Evolutionary conservation across 2,888 invertebrate genomes (phyloP), one percentile per base, ranked within the genome.

Genomic region (Scrobipalpa atriplicella): DNA sequence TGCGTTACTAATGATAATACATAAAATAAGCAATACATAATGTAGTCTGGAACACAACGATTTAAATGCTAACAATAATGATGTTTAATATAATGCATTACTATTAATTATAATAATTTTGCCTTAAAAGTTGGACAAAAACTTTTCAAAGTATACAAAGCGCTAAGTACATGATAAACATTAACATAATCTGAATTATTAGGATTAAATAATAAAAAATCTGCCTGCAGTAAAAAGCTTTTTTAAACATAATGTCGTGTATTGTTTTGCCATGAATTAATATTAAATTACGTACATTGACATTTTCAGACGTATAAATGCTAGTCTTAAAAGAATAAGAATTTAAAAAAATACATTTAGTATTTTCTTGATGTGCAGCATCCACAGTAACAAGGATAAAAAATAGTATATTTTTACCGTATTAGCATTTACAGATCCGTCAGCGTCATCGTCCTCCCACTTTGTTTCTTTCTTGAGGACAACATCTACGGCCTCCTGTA

Each of bases 401-500:
- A 71, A 67, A 67, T 29, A 29, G 29, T 29, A 69, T 67, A 67
- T 68, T 38, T 74, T 29, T 90, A 90, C 89, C 89, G 82, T 85
- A 82, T 81, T 84, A 62, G 78, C 75, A 78, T 68, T 80, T 74
- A 80, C 70, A 70, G 78, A 66, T 76, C 79, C 83, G 64, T 85
- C 69, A 68, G 80, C 72, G 76, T 85, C 85, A 74, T 85, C 87
- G 75, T 84, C 82, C 84, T 83, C 85, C 85, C 79, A 80, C 79
- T 86, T 88, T 75, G 81, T 81, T 77, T 86, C 87, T 75, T 79
- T 84, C 80, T 83, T 86, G 82, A 80, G 80, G 70, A 84, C 76
- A 78, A 83, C 81, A 78, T 87, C 87, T 78, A 86, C 85, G 67
- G 85, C 84, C 74, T 86, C 90, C 91, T 90, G 91, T 73, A 90